phyloP scores from a whole-genome alignment of 2,797 vertebrate species.

The Smutsia temminckii region DNA sequence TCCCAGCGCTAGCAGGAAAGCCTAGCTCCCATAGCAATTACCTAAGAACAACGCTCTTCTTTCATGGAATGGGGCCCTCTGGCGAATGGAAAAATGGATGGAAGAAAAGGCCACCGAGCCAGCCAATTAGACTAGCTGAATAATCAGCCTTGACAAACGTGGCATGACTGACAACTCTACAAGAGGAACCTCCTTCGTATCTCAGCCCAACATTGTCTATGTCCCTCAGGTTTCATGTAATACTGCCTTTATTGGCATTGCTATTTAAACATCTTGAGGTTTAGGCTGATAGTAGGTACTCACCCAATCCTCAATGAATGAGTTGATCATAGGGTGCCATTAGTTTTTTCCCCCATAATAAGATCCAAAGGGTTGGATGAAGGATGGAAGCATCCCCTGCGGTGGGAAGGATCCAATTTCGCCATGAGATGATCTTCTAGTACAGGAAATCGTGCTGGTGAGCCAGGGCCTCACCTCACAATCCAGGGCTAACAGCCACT shows the following conservation, averaged over 20 bases:
- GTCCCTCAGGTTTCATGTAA: background rate
- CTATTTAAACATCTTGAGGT: background rate
- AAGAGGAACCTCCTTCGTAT: background rate
- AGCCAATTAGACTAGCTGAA: background rate
- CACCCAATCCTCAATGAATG: background rate
- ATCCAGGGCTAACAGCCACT: background rate
- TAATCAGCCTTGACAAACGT: background rate
- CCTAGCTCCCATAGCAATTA: background rate
- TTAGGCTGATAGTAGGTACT: background rate
- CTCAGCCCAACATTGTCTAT: background rate
- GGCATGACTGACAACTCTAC: background rate
- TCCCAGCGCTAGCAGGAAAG: background rate
- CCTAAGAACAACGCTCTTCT: background rate
- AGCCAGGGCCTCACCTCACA: background rate
- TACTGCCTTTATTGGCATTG: background rate
- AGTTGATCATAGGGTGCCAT: background rate
- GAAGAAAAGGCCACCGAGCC: background rate
- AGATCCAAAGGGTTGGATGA: background rate
- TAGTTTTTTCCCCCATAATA: slow-evolving; percentile 1
- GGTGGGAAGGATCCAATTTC: background rate
- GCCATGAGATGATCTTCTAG: background rate
- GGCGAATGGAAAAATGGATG: background rate
- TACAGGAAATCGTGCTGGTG: background rate
- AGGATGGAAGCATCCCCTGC: background rate
- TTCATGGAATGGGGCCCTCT: background rate